Percentiles rank a stretch among this genome's conserved stretches.
These are phyloP conservation scores for Entelurus aequoreus DNA, from an alignment of 2,113 vertebrate species.

Conservation along the genomic window DNA sequence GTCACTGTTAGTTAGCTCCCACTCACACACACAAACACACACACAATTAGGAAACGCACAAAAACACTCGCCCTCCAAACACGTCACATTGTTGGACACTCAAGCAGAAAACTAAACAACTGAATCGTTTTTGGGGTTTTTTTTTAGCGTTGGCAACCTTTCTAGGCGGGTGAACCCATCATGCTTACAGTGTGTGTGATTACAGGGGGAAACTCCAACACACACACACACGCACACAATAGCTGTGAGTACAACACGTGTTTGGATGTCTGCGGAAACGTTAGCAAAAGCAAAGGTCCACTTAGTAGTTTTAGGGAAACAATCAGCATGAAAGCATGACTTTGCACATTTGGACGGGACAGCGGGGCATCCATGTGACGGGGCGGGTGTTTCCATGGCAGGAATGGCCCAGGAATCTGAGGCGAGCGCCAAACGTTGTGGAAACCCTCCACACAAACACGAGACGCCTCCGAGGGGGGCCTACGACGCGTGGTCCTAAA, in stretches of 20 bases:
- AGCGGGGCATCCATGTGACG: not conserved
- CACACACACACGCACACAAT: constrained; percentile 4
- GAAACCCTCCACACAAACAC: constrained; percentile 86
- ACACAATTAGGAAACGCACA: constrained; percentile 5
- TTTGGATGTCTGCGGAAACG: constrained; percentile 35
- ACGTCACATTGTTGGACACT: constrained; percentile 6
- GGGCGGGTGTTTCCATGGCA: constrained; percentile 69
- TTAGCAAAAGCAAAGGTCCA: not conserved
- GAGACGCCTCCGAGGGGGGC: constrained; percentile 35
- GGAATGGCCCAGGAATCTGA: constrained; percentile 79
- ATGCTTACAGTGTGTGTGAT: constrained; percentile 6
- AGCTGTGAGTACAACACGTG: constrained; percentile 17
- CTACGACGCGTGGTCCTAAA: constrained; percentile 40
- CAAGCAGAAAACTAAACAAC: constrained; percentile 40
- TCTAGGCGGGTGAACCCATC: constrained; percentile 14
- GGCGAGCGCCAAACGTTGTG: constrained; percentile 71
- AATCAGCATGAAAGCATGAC: no score
- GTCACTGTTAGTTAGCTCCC: constrained; percentile 16
- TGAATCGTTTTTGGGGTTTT: not conserved
- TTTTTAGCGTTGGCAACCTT: constrained; percentile 18
- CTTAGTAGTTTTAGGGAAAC: no score
- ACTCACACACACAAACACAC: constrained; percentile 12
- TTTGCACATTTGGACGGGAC: constrained; percentile 30
- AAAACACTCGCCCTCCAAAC: constrained; percentile 5
- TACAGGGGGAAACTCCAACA: constrained; percentile 32